phyloP scores from a whole-genome alignment of 2,113 vertebrate genomes.

The Silurus asotus region DNA sequence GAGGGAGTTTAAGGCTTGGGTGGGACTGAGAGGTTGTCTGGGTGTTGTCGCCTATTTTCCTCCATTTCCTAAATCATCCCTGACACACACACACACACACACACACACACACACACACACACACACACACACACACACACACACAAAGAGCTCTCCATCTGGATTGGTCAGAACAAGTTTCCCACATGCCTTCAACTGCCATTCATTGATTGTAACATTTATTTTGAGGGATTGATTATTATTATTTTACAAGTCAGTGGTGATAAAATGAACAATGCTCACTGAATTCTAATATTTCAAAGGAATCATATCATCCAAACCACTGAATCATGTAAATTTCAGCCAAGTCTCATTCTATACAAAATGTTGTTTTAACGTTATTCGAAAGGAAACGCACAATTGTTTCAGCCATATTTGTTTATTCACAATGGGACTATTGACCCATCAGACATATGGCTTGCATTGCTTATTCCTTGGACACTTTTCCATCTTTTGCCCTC shows the following conservation, averaged over 20 bases:
- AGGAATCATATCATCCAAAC: not conserved
- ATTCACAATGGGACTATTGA: constrained; percentile 7
- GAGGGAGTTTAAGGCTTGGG: constrained; percentile 13
- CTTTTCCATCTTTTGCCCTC: constrained; percentile 33
- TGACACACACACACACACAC: constrained; percentile 9
- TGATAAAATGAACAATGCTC: not conserved
- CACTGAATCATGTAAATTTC: not conserved
- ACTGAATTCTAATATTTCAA: not conserved
- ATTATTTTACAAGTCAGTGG: not conserved
- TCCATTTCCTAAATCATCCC: constrained; percentile 47
- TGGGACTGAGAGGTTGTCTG: constrained; percentile 41
- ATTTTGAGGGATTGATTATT: not conserved
- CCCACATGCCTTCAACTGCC: not conserved
- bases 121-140: constrained; percentile 19
- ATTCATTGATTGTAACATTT: not conserved
- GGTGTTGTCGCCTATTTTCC: constrained; percentile 50
- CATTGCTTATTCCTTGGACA: constrained; percentile 28
- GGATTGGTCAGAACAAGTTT: constrained; percentile 21
- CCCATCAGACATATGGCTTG: constrained; percentile 30
- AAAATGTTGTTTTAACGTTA: not conserved
- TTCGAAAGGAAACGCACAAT: not conserved
- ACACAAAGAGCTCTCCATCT: constrained; percentile 19
- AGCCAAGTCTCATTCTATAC: not conserved
- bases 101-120: constrained; percentile 15
- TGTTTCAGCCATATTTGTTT: not conserved